Evolutionary conservation across 2,888 invertebrate genomes (phyloP), one percentile per base, ranked within the genome.

Genomic region (Drosophila kambysellisi): DNA sequence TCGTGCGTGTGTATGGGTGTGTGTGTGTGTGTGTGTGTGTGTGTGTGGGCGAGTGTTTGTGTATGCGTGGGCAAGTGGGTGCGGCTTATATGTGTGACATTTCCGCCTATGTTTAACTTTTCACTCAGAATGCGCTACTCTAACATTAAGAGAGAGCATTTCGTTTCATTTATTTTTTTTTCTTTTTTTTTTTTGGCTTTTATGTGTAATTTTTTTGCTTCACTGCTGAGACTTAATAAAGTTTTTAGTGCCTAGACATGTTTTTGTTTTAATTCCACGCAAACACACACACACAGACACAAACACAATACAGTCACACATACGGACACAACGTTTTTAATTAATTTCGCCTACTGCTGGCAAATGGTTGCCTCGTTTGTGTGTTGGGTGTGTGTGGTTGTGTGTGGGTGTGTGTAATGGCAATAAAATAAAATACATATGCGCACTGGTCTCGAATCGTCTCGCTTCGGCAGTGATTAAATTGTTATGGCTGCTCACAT

Each of bases 161-260:
- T 56, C 43, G 61, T 52, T 53, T 60, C 51, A n/a, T 51, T 72
- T 54, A 9, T 29, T 35, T 35, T 57, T 25, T 30, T 29, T 64
- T 39, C 67, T 71, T 74, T 39, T 69, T 74, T 74, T 70, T 83
- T 89, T 88, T 76, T 39, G 74, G 60, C 79, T 86, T 88, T 88
- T 85, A 82, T 88, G 82, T 78, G 75, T 74, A 76, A 76, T 88
- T 87, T 83, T 84, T 85, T 83, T 75, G 79, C 71, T 70, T 62
- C 76, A 68, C 80, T 75, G 81, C 67, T 64, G 72, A 74, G 81
- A 83, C 81, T 83, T 88, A 88, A 88, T 88, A 88, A 88, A 88
- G 86, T 88, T 88, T 88, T 88, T 88, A 88, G 87, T 88, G 87
- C 87, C 87, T 88, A 88, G 87, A 88, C 87, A 86, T 83, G 86